A percentile compares a stretch with the other conserved stretches of the same genome.
phyloP scores from a whole-genome alignment of 2,113 vertebrate species.

The Crotalus tigris region DNA sequence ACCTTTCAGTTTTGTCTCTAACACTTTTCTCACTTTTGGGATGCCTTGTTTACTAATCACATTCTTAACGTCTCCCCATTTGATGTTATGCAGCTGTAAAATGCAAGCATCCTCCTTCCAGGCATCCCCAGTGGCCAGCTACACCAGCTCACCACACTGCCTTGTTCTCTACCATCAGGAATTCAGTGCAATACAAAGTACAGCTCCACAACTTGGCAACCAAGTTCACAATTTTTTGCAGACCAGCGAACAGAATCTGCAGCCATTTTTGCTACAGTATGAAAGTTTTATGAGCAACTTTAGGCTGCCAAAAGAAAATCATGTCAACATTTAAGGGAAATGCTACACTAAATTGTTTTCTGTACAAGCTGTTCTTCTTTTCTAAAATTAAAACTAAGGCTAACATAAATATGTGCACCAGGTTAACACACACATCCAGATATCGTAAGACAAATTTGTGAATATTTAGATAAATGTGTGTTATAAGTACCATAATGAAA shows the following conservation, averaged over 20 bases:
- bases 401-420: not conserved
- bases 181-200: not conserved
- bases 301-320: not conserved
- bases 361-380: not conserved
- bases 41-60: not conserved
- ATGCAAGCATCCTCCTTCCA: not conserved
- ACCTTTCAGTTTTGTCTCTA: not conserved
- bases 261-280: not conserved
- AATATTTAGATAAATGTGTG: not conserved
- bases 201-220: not conserved
- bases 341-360: not conserved
- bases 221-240: not conserved
- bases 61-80: not conserved
- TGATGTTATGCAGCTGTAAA: not conserved
- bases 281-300: not conserved
- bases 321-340: not conserved
- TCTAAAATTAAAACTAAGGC: not conserved
- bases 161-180: not conserved
- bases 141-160: not conserved
- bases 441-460: not conserved
- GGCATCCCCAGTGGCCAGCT: not conserved
- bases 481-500: slow-evolving; percentile 16
- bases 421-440: not conserved
- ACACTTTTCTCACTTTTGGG: not conserved
- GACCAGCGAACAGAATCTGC: not conserved